A percentile compares a stretch with the other conserved stretches of the same genome.
phyloP scores from a whole-genome alignment of 2,113 vertebrate species.

The Salvator merianae region DNA sequence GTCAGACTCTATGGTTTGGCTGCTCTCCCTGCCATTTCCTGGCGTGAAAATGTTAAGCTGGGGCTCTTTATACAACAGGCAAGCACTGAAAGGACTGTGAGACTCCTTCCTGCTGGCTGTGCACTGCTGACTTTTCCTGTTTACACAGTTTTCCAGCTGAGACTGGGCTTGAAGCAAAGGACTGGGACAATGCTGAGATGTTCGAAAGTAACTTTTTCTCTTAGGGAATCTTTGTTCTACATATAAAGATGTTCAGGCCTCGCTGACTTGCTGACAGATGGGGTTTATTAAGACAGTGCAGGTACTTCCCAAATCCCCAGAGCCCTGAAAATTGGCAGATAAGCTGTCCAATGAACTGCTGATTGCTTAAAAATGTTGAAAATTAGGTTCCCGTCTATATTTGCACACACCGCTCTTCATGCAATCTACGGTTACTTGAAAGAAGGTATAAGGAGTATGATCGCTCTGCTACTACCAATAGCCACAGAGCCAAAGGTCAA shows the following conservation, averaged over 20 bases:
- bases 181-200: neutral
- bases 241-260: neutral
- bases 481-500: too few species aligned
- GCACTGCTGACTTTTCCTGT: slow-evolving; percentile 30
- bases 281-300: neutral
- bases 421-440: neutral
- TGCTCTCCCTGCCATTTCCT: slow-evolving; percentile 26
- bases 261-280: neutral
- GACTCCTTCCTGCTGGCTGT: slow-evolving; percentile 4
- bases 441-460: neutral
- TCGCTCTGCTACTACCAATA: too few species aligned
- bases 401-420: neutral
- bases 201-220: neutral
- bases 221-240: neutral
- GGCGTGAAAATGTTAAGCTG: slow-evolving; percentile 28
- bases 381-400: neutral
- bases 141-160: slow-evolving; percentile 24
- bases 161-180: neutral
- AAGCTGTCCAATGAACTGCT: neutral
- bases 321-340: neutral
- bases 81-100: neutral
- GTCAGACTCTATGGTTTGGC: slow-evolving; percentile 14
- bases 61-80: slow-evolving; percentile 20
- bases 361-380: neutral
- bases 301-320: neutral